These are phyloP conservation scores for Callorhinus ursinus DNA, from an alignment of 2,113 vertebrate species.

Conservation along the genomic window DNA sequence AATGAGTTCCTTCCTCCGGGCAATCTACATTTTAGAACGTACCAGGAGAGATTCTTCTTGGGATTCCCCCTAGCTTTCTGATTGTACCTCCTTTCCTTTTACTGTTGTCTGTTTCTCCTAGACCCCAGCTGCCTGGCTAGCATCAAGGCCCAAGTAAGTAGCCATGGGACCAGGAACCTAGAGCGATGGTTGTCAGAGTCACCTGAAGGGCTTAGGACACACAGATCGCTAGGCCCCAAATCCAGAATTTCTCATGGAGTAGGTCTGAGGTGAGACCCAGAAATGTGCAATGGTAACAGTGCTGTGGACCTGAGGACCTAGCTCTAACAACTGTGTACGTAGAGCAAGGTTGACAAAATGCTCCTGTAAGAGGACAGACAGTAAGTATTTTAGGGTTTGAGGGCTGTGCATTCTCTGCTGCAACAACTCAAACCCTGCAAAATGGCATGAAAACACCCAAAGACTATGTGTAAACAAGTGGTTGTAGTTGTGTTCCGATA, in stretches of 20 bases:
- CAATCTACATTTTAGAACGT: neutral
- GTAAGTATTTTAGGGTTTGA: neutral
- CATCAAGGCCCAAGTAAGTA: neutral
- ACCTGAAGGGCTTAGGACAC: neutral
- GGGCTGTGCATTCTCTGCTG: neutral
- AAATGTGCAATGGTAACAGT: no score
- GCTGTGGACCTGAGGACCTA: neutral
- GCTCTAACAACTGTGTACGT: neutral
- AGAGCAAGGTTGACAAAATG: neutral
- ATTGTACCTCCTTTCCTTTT: neutral
- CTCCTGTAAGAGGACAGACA: neutral
- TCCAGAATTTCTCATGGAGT: neutral
- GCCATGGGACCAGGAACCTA: neutral
- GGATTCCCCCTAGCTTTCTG: neutral
- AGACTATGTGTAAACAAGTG: neutral
- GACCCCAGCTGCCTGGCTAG: neutral
- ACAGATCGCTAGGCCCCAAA: neutral
- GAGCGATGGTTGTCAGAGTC: neutral
- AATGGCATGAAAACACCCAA: neutral
- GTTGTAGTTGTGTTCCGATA: neutral
- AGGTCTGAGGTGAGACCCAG: neutral
- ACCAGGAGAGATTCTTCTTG: neutral
- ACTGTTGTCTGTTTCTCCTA: neutral
- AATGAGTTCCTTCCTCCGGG: neutral
- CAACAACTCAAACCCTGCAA: neutral